Conservation (phyloP, 2,113 vertebrate species). For the Gallinago undulata region DNA sequence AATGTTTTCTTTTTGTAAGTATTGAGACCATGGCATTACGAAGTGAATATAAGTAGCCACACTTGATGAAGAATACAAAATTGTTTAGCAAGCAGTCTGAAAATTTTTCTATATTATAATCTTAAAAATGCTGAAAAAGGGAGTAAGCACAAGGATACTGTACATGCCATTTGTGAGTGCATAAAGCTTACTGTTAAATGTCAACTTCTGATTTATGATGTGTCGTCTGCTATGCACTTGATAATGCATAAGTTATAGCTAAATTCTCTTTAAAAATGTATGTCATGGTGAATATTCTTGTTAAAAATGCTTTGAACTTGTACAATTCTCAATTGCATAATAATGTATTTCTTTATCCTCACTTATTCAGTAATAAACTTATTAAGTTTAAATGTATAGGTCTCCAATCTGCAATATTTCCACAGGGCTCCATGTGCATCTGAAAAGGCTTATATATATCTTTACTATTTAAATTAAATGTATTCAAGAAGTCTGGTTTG, state of each 20-base stretch:
- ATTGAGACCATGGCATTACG: not conserved
- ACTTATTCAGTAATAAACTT: not conserved
- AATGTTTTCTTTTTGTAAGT: not conserved
- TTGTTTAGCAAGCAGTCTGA: not conserved
- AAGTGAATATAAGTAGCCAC: not conserved
- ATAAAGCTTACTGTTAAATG: not conserved
- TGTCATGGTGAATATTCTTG: not conserved
- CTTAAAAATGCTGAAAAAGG: not conserved
- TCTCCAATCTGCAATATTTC: not conserved
- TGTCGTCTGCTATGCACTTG: not conserved
- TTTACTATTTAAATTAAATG: not conserved
- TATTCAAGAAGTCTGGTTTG: not conserved
- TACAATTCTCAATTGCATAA: not conserved
- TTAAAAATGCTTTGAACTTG: too few species aligned
- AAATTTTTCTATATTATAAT: not conserved
- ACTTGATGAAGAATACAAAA: not conserved
- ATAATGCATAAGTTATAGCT: not conserved
- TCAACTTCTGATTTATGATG: not conserved
- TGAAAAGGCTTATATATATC: not conserved
- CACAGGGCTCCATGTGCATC: not conserved
- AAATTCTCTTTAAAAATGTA: not conserved
- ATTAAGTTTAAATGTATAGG: not conserved
- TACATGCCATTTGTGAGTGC: not conserved
- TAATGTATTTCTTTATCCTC: not conserved
- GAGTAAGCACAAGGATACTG: not conserved